A percentile compares a stretch with the other conserved stretches of the same genome.
These are phyloP conservation scores for Abrostola tripartita DNA, from an alignment of 2,888 invertebrate genomes.

Conservation along the genomic window DNA sequence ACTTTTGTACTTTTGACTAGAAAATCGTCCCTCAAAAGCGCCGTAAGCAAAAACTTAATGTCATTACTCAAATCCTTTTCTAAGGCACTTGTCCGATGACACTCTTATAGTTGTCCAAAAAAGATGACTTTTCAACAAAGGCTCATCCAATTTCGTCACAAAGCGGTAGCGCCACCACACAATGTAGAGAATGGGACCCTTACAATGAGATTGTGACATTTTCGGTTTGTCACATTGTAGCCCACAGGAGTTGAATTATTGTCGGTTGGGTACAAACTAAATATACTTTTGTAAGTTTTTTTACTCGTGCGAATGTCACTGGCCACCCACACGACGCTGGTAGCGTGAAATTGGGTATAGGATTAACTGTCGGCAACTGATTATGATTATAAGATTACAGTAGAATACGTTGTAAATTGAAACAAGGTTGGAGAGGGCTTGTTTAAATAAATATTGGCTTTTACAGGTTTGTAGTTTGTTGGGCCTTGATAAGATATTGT, in stretches of 20 bases:
- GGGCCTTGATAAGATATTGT: not conserved
- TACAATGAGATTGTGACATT: conserved; percentile 75
- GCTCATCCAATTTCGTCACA: conserved; percentile 69
- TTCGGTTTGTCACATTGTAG: conserved; percentile 72
- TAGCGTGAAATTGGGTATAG: conserved; percentile 71
- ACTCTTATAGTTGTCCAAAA: conserved; percentile 69
- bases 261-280: conserved; percentile 60
- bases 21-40: not conserved
- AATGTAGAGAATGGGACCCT: conserved; percentile 64
- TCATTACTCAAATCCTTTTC: conserved; percentile 62
- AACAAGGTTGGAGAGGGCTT: conserved; percentile 20
- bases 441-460: conserved; percentile 12
- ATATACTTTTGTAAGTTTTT: conserved; percentile 49
- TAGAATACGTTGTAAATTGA: conserved; percentile 37
- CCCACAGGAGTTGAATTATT: conserved; percentile 74
- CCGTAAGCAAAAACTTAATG: conserved; percentile 42
- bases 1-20: too few species aligned
- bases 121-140: conserved; percentile 78
- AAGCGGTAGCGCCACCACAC: conserved; percentile 84
- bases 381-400: conserved; percentile 57
- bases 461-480: not conserved
- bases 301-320: conserved; percentile 55
- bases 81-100: conserved; percentile 72
- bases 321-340: conserved; percentile 57
- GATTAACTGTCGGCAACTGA: conserved; percentile 67